Conservation (phyloP, 2,113 vertebrate genomes). For the Thymallus thymallus region DNA sequence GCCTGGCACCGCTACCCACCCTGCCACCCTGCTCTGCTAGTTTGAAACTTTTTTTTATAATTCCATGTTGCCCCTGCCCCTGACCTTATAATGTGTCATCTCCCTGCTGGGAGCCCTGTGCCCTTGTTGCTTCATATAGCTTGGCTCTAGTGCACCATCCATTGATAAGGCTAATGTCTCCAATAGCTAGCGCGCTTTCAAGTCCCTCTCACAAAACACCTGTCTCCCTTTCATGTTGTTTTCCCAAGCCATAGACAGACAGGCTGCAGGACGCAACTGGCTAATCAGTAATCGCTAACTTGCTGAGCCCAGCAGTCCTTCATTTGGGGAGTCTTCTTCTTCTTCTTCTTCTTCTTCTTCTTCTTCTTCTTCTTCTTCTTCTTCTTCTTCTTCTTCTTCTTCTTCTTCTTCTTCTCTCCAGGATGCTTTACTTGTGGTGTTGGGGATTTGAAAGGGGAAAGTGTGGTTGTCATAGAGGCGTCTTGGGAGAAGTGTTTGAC, state of each 20-base stretch:
- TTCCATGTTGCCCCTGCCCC: not conserved
- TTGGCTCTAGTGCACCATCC: slow-evolving; percentile 71
- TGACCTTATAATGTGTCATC: slow-evolving; percentile 62
- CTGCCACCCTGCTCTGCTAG: slow-evolving; percentile 6
- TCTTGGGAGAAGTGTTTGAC: slow-evolving; percentile 21
- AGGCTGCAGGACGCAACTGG: slow-evolving; percentile 72
- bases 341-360: not conserved
- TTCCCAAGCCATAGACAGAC: slow-evolving; percentile 88
- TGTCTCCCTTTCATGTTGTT: slow-evolving; percentile 86
- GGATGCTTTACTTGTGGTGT: slow-evolving; percentile 20
- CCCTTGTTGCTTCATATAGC: slow-evolving; percentile 87
- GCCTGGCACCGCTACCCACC: slow-evolving; percentile 29
- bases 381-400: not conserved
- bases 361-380: not conserved
- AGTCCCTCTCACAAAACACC: slow-evolving; percentile 82
- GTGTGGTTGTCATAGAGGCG: slow-evolving; percentile 1
- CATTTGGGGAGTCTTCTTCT: slow-evolving; percentile 46
- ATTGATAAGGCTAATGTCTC: slow-evolving; percentile 85
- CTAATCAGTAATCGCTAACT: slow-evolving; percentile 89
- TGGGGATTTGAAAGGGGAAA: slow-evolving; percentile 7
- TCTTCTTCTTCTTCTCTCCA: not conserved
- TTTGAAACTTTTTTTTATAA: slow-evolving; percentile 18
- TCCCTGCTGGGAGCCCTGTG: slow-evolving; percentile 69
- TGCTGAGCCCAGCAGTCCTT: slow-evolving; percentile 70
- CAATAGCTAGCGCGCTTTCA: slow-evolving; percentile 88